Evolutionary conservation across 2,888 invertebrate genomes (phyloP), one percentile per base, ranked within the genome.

Genomic region (Netelia melanura): DNA sequence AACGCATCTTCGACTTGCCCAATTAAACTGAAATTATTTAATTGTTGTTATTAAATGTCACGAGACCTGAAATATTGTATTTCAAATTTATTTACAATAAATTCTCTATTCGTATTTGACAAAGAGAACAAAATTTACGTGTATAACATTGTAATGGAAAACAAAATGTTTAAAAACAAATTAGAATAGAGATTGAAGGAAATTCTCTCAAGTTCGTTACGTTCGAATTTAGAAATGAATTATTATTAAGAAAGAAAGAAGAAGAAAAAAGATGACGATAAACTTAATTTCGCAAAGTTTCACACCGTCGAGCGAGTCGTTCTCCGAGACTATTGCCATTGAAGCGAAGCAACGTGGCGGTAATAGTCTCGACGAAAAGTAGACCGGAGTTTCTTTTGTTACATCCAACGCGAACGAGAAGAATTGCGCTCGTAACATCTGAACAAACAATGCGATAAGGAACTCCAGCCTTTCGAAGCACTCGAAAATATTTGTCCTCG

Each of bases 301-400:
- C 61, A 21, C 61, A 21, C 1, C 38, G 38, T 38, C 38, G 38
- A 38, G 38, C 38, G 38, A 38, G 38, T 38, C 38, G 38, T 11
- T 48, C 48, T 48, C 14, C 14, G 2, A 56, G 21, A 56, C 56
- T 56, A 5, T 56, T 56, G 3, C 56, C 56, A 21, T 21, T 56
- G n/a, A 56, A 56, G 56, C 3, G 38, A 38, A 56, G 5, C 0
- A 8, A 3, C 9, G 17, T 56, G 56, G 17, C n/a, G 8, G 21
- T 56, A 21, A 56, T 56, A 61, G 61, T 61, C 23, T 61, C 61
- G 21, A 23, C 61, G 23, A 61, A 61, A 61, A 21, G 48, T 48
- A 48, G 48, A 48, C 14, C 11, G 8, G 3, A 48, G 10, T 48
- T 48, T 48, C 14, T 48, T 48, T 48, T 48, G 10, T 48, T 48